phyloP scores from a whole-genome alignment of 2,797 vertebrate genomes.

The Chaetophractus vellerosus region DNA sequence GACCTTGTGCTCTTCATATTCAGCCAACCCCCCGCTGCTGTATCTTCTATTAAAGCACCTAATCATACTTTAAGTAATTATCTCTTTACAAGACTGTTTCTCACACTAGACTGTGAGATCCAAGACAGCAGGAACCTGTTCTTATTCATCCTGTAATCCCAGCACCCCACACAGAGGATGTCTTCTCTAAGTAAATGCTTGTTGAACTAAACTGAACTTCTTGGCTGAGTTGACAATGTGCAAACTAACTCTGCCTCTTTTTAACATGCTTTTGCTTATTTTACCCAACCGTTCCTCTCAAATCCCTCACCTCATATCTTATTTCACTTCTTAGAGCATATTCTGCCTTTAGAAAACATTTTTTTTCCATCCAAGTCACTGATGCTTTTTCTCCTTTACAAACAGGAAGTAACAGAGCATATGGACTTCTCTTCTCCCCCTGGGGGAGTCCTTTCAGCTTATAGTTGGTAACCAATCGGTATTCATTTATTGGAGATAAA shows the following conservation, averaged over 20 bases:
- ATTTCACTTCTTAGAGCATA: neutral
- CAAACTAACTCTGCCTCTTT: neutral
- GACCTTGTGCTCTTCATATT: accelerated
- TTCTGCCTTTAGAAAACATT: neutral
- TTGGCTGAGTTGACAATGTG: neutral
- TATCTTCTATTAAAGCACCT: neutral
- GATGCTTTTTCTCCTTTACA: neutral
- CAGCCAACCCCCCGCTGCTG: accelerated
- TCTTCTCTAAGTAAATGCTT: no score
- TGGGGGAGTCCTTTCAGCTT: slow-evolving; percentile 29
- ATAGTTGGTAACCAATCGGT: slow-evolving; percentile 68
- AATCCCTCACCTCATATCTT: neutral
- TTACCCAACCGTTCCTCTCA: neutral
- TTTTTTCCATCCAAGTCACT: neutral
- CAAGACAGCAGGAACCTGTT: neutral
- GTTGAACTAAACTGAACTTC: no score
- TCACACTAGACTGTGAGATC: neutral
- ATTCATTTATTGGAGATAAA: slow-evolving; percentile 83
- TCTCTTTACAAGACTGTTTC: neutral
- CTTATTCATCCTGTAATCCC: accelerated
- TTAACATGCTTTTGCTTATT: neutral
- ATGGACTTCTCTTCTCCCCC: neutral
- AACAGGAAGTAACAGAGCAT: slow-evolving; percentile 58
- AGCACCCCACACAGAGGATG: accelerated
- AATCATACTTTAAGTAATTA: neutral